phyloP scores from a whole-genome alignment of 1,140 invertebrate genomes.

The Pseudobourletiella spinata region DNA sequence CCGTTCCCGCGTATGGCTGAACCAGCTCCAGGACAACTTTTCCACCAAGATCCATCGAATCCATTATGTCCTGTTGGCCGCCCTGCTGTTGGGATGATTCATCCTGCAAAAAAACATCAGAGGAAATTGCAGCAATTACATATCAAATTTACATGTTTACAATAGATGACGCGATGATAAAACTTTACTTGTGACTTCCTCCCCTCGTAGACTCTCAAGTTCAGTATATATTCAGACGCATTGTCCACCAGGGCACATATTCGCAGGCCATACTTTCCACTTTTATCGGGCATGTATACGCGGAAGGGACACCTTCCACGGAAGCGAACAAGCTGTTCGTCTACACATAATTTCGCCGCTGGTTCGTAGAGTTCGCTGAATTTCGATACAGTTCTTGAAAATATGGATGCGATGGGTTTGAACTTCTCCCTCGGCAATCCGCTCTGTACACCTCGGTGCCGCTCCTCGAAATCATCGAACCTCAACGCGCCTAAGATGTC shows the following conservation, averaged over 20 bases:
- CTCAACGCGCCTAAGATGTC: not conserved
- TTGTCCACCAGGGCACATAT: slow-evolving; percentile 7
- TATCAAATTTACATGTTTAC: no score
- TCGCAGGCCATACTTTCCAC: slow-evolving; percentile 37
- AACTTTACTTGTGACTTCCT: no score
- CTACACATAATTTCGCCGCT: not conserved
- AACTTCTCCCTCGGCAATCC: not conserved
- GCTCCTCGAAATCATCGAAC: not conserved
- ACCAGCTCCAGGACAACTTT: not conserved
- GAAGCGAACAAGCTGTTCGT: not conserved
- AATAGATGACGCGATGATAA: no score
- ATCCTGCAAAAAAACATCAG: not conserved
- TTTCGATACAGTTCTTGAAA: not conserved
- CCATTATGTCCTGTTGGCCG: not conserved
- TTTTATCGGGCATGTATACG: slow-evolving; percentile 40
- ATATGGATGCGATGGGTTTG: not conserved
- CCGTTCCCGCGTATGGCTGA: not conserved
- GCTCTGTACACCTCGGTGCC: not conserved
- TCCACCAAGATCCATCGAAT: not conserved
- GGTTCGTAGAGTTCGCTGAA: not conserved
- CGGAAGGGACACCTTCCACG: slow-evolving; percentile 37
- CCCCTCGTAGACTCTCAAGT: not conserved
- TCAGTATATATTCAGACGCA: not conserved
- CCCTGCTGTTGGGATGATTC: not conserved
- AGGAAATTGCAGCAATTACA: no score